These are phyloP conservation scores for Emys orbicularis DNA, from an alignment of 2,797 vertebrate species.

Conservation along the genomic window DNA sequence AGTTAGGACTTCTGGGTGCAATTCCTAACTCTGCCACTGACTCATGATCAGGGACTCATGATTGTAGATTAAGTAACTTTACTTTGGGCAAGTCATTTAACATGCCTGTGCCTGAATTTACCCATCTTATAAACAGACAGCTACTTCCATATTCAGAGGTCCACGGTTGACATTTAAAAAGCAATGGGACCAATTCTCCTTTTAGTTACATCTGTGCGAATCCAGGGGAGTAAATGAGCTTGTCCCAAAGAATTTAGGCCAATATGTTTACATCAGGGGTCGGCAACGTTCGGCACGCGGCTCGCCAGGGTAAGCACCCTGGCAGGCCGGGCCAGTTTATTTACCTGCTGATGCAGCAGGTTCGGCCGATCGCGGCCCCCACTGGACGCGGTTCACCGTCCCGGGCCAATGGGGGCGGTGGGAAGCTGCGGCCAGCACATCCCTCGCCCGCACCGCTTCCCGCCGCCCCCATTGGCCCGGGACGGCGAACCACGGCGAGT, in stretches of 20 bases:
- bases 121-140: not conserved
- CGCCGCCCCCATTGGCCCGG: too few relatives aligned
- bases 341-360: too few relatives aligned
- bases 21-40: not conserved
- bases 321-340: too few relatives aligned
- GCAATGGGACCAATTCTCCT: not conserved
- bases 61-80: not conserved
- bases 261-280: too few relatives aligned
- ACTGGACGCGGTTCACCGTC: too few relatives aligned
- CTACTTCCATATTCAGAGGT: not conserved
- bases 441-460: too few relatives aligned
- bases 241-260: not conserved
- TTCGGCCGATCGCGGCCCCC: too few relatives aligned
- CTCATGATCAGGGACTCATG: not conserved
- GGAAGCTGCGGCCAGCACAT: too few relatives aligned
- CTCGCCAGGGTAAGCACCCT: too few relatives aligned
- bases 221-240: not conserved
- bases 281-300: too few relatives aligned
- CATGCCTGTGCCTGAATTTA: not conserved
- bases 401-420: too few relatives aligned
- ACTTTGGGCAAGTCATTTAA: not conserved
- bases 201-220: not conserved
- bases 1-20: not conserved
- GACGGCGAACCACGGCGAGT: too few relatives aligned
- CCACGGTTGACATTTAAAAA: not conserved